Percentiles rank a stretch among this genome's conserved stretches.
These are phyloP conservation scores for Casuarius casuarius DNA, from an alignment of 2,113 vertebrate genomes.

Conservation along the genomic window DNA sequence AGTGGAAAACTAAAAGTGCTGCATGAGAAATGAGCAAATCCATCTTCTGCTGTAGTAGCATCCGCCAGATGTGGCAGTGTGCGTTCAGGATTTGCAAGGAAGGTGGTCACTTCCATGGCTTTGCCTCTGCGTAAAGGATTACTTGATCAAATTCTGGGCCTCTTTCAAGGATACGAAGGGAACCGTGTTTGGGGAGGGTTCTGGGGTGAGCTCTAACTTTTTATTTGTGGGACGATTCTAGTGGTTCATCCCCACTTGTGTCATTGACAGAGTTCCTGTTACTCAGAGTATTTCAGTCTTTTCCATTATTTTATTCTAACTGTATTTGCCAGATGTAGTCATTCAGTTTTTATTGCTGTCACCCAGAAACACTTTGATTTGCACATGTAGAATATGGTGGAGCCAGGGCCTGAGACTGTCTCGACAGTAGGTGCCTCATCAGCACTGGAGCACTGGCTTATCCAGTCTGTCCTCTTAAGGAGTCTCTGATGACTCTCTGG, in stretches of 20 bases:
- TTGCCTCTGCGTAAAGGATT: neutral
- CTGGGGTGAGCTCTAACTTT: neutral
- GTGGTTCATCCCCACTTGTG: neutral
- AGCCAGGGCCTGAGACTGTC: neutral
- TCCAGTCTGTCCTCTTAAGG: neutral
- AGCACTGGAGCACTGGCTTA: neutral
- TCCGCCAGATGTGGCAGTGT: accelerated
- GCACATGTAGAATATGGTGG: neutral
- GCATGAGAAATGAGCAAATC: neutral
- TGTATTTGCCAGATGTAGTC: neutral
- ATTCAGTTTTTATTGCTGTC: neutral
- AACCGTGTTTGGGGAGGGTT: neutral
- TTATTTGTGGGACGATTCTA: neutral
- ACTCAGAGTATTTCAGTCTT: neutral
- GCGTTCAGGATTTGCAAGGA: neutral
- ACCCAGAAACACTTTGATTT: neutral
- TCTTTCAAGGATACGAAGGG: neutral
- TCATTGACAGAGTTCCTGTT: neutral
- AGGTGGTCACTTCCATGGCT: neutral
- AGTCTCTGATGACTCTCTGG: no score
- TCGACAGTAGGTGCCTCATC: neutral
- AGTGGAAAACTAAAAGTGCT: neutral
- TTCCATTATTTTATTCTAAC: neutral
- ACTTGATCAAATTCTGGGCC: neutral
- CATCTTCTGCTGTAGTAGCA: neutral